phyloP scores from a whole-genome alignment of 1,140 invertebrate species.

The Tetramorium simillimum region DNA sequence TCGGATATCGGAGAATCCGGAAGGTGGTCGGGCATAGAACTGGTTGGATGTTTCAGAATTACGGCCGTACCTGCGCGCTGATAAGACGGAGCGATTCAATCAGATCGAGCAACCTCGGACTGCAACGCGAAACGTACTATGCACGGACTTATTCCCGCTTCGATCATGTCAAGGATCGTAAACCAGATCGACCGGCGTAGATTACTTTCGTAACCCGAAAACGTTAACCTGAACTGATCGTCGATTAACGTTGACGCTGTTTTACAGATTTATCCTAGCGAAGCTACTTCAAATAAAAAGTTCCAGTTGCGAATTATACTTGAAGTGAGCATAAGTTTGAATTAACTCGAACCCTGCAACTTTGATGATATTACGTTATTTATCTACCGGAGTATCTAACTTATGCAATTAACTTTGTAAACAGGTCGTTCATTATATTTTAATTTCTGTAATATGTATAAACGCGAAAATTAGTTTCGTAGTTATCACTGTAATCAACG shows the following conservation, averaged over 20 bases:
- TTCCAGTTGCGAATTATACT: neutral
- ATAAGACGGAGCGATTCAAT: conserved; percentile 51
- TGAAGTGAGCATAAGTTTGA: neutral
- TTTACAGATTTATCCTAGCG: neutral
- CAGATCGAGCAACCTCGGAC: conserved; percentile 21
- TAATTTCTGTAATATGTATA: conserved; percentile 6
- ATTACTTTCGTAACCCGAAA: conserved; percentile 13
- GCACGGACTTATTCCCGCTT: conserved; percentile 10
- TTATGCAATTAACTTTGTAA: conserved; percentile 48
- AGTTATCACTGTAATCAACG: neutral
- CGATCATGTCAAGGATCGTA: conserved; percentile 14
- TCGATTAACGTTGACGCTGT: conserved; percentile 30
- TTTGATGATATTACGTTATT: conserved; percentile 24
- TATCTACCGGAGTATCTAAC: conserved; percentile 11
- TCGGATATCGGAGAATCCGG: conserved; percentile 3
- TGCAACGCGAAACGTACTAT: conserved; percentile 18
- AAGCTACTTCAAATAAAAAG: neutral
- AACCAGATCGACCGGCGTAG: conserved; percentile 2
- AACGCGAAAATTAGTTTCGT: conserved; percentile 10
- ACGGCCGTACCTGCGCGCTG: conserved; percentile 18
- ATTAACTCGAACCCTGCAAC: neutral
- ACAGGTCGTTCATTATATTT: conserved; percentile 38
- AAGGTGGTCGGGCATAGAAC: neutral
- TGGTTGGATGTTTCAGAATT: conserved; percentile 40
- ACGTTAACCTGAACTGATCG: conserved; percentile 13